Evolutionary conservation across 1,140 invertebrate genomes (phyloP), one percentile per base, ranked within the genome.

Genomic region (Colletes gigas): DNA sequence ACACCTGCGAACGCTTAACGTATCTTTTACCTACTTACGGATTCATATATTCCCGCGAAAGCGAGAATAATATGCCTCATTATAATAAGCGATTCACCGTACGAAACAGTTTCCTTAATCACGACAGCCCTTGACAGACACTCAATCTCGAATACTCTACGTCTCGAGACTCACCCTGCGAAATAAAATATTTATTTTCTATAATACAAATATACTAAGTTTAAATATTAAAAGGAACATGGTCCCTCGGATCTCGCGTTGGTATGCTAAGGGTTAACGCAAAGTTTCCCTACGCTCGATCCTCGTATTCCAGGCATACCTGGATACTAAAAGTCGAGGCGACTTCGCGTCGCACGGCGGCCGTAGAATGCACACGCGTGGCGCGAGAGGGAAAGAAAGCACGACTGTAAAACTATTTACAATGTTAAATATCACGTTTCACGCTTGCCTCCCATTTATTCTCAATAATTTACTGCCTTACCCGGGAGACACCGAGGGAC

Each of bases 341-440:
- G 47, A 47, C 67, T 52, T 74, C 21, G 17, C 14, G 39, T 59
- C 30, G 4, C 19, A 10, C 54, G 4, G 14, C 54, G 17, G 9
- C n/a, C 6, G 19, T 55, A 55, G n/a, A 30, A 78, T 52, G 72
- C 14, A 12, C 14, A 8, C 55, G 57, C 41, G 30, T 44, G 54
- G n/a, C 55, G 12, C 41, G 39, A 10, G n/a, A 15, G 6, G 15
- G 9, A 9, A 47, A 65, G 41, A 66, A 65, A 44, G 21, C 55
- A 47, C 50, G 17, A 65, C 69, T 57, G 57, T 73, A 17, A 59
- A 66, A 73, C 47, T 44, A 76, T 68, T 77, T 82, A 82, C 65
- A 84, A 76, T 81, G 82, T 62, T 69, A 72, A 73, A 71, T 84
- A 78, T 84, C 84, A 74, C 78, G 78, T 84, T 85, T 84, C 83